phyloP scores from a whole-genome alignment of 2,888 invertebrate species.

The Lamellibrachia satsuma region DNA sequence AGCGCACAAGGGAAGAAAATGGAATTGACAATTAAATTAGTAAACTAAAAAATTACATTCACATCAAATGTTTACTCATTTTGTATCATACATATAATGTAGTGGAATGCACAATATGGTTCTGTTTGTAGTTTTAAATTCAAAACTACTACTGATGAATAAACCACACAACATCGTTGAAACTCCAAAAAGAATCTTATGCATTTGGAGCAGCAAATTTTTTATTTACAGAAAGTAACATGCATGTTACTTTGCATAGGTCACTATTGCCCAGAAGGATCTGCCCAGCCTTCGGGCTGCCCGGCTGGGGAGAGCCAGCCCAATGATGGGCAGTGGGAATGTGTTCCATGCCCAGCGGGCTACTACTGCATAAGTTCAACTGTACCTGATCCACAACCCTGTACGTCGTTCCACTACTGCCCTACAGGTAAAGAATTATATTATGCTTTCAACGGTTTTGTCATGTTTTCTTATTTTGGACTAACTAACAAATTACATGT shows the following conservation, averaged over 20 bases:
- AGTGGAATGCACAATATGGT: too few relatives aligned
- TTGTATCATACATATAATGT: too few relatives aligned
- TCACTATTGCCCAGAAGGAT: slow-evolving; percentile 55
- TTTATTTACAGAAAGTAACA: background rate
- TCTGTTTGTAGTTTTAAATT: too few relatives aligned
- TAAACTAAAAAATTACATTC: too few relatives aligned
- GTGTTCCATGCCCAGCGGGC: slow-evolving; percentile 58
- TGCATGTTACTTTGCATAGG: slow-evolving; percentile 27
- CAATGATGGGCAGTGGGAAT: slow-evolving; percentile 48
- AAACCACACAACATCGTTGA: too few relatives aligned
- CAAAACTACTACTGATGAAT: too few relatives aligned
- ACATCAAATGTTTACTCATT: too few relatives aligned
- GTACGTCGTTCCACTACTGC: slow-evolving; percentile 58
- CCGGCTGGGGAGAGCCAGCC: slow-evolving; percentile 54
- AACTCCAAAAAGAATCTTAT: too few relatives aligned
- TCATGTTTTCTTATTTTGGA: background rate
- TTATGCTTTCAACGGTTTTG: too few relatives aligned
- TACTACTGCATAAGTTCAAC: slow-evolving; percentile 56
- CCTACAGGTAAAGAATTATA: slow-evolving; percentile 48
- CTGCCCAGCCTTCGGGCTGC: slow-evolving; percentile 54
- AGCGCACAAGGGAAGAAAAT: too few relatives aligned
- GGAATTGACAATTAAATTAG: too few relatives aligned
- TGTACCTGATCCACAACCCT: slow-evolving; percentile 49
- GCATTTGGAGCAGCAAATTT: background rate
- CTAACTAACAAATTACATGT: background rate